phyloP scores from a whole-genome alignment of 2,888 invertebrate species.

The Nowickia ferox region DNA sequence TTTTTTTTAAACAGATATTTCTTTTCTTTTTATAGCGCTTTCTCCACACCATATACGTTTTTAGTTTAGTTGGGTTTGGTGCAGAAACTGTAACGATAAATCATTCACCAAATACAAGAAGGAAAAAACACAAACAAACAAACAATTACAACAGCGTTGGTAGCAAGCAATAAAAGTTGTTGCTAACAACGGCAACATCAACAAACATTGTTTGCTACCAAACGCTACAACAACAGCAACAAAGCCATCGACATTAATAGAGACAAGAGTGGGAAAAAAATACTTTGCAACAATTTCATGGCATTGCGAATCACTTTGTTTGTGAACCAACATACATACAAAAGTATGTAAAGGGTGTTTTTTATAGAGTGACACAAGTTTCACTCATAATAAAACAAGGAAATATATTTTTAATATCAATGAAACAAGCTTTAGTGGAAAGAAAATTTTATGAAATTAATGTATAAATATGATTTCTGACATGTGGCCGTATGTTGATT shows the following conservation, averaged over 20 bases:
- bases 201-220: conserved; percentile 48
- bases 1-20: background rate
- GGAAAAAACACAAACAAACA: conserved; percentile 13
- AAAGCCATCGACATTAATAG: conserved; percentile 2
- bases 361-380: no score
- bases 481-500: no score
- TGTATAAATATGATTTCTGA: no score
- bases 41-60: conserved; percentile 53
- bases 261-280: conserved; percentile 17
- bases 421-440: no score
- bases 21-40: conserved; percentile 21
- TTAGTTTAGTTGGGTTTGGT: conserved; percentile 52
- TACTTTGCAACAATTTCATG: conserved; percentile 48
- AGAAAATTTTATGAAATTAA: no score
- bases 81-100: conserved; percentile 59
- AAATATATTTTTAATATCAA: no score
- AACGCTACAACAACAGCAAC: conserved; percentile 11
- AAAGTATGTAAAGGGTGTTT: no score
- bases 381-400: no score
- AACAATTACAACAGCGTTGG: conserved; percentile 41
- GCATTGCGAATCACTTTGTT: conserved; percentile 43
- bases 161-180: conserved; percentile 20
- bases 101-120: conserved; percentile 65
- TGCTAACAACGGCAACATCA: conserved; percentile 30
- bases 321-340: conserved; percentile 2